Percentiles rank a stretch among this genome's conserved stretches.
Conservation (phyloP, 2,113 vertebrate genomes). For the Cricetomys ansorgei region DNA sequence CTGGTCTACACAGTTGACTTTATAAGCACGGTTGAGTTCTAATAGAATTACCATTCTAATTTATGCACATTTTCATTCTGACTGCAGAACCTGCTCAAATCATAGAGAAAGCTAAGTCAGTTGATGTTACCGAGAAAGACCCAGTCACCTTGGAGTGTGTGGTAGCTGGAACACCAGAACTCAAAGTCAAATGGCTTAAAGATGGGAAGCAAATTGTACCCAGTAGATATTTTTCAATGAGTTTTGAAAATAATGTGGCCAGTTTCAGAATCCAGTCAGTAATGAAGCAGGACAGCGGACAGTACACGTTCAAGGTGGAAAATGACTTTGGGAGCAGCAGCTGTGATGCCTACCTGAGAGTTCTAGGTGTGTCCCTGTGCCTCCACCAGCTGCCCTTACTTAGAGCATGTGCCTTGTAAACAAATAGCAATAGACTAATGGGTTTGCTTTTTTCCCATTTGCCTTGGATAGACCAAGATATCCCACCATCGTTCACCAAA, state of each 20-base stretch:
- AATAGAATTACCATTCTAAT: not conserved
- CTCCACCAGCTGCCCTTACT: not conserved
- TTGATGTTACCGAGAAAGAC: constrained; percentile 95
- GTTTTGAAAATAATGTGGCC: constrained; percentile 95
- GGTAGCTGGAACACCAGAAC: constrained; percentile 95
- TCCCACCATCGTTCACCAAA: constrained; percentile 96
- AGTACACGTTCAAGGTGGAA: constrained; percentile 95
- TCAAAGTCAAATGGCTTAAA: constrained; percentile 96
- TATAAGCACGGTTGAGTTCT: not conserved
- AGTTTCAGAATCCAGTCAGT: constrained; percentile 94
- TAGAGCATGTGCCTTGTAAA: constrained; percentile 21
- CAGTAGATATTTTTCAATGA: constrained; percentile 95
- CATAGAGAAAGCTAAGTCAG: constrained; percentile 93
- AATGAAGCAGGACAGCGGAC: constrained; percentile 93
- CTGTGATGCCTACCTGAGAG: constrained; percentile 92
- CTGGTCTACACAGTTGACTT: not conserved
- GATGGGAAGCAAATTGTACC: constrained; percentile 94
- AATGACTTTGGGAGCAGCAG: constrained; percentile 96
- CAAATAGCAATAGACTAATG: constrained; percentile 69
- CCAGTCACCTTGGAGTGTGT: constrained; percentile 96
- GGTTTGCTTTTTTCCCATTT: constrained; percentile 73
- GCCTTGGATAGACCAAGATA: constrained; percentile 93
- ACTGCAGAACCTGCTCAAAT: constrained; percentile 95
- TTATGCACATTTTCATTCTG: constrained; percentile 76
- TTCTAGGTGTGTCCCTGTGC: constrained; percentile 93